Conservation (phyloP, 2,113 vertebrate genomes). For the Entelurus aequoreus region DNA sequence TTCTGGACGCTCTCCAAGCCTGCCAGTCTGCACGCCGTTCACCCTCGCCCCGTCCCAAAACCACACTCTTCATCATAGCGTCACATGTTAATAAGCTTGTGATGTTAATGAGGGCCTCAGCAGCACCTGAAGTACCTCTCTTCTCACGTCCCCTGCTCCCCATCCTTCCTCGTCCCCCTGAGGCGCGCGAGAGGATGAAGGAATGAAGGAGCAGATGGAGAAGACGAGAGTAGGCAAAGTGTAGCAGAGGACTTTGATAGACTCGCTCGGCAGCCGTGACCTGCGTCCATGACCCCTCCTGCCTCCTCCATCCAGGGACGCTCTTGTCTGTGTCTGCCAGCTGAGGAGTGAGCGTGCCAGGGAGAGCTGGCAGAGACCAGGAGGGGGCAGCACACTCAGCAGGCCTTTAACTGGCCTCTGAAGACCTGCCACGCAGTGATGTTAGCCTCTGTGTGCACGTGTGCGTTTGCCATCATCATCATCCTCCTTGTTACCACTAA, state of each 20-base stretch:
- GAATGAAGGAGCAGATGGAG: slow-evolving; percentile 22
- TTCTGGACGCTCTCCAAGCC: slow-evolving; percentile 65
- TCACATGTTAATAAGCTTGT: slow-evolving; percentile 41
- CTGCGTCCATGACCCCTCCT: slow-evolving; percentile 25
- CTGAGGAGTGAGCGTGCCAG: slow-evolving; percentile 36
- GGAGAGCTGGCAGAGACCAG: slow-evolving; percentile 40
- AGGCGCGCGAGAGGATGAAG: slow-evolving; percentile 33
- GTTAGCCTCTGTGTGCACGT: slow-evolving; percentile 42
- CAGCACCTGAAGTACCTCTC: slow-evolving; percentile 37
- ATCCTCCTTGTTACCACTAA: slow-evolving; percentile 17
- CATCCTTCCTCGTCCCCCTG: slow-evolving; percentile 22
- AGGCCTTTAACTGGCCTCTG: slow-evolving; percentile 45
- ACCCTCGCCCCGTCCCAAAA: slow-evolving; percentile 6
- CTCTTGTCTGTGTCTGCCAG: slow-evolving; percentile 53
- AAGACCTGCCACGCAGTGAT: slow-evolving; percentile 49
- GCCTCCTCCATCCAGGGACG: slow-evolving; percentile 47
- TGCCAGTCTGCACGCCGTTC: slow-evolving; percentile 21
- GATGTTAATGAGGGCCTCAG: slow-evolving; percentile 37
- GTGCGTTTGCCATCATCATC: slow-evolving; percentile 15
- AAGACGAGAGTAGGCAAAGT: slow-evolving; percentile 27
- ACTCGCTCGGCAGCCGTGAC: slow-evolving; percentile 11
- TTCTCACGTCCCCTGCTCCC: background rate
- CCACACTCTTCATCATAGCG: slow-evolving; percentile 17
- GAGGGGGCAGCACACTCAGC: slow-evolving; percentile 28
- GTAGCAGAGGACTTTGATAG: slow-evolving; percentile 48